Evolutionary conservation across 1,140 invertebrate genomes (phyloP).

Genomic region (Rhizoglyphus robini): DNA sequence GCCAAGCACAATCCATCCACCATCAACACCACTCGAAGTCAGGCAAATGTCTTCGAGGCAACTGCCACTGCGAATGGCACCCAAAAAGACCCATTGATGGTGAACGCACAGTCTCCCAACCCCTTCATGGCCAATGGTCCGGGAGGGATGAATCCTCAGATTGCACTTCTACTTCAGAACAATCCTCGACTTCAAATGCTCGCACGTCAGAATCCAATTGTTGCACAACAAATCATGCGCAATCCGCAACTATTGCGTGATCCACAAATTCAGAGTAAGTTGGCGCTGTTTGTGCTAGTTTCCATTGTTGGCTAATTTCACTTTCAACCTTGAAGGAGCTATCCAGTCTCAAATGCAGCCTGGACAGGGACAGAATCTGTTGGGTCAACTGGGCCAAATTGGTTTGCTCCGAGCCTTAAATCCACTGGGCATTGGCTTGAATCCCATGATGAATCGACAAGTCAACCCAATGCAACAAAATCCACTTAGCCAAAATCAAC

Average conservation of each 20-base stretch:
- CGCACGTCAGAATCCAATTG: constrained; percentile 14
- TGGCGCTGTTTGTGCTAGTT: background rate
- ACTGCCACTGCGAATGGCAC: background rate
- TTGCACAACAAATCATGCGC: constrained; percentile 14
- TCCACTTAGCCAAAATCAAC: background rate
- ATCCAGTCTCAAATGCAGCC: constrained; percentile 5
- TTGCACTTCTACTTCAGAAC: constrained; percentile 7
- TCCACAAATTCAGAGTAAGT: constrained; percentile 15
- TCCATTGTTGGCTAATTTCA: background rate
- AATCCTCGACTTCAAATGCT: constrained; percentile 11
- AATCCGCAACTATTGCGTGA: constrained; percentile 17
- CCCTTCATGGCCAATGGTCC: background rate
- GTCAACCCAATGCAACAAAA: background rate
- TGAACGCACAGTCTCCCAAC: constrained; percentile 6
- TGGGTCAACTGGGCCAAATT: constrained; percentile 9
- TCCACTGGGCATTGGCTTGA: background rate
- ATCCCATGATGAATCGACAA: background rate
- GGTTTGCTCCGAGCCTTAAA: background rate
- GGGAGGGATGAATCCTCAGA: constrained; percentile 9
- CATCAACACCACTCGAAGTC: background rate
- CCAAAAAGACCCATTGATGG: constrained; percentile 2
- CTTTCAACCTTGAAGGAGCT: constrained; percentile 4
- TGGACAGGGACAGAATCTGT: background rate
- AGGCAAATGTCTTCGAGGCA: constrained; percentile 4
- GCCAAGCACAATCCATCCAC: no score